Evolutionary conservation across 2,113 vertebrate genomes (phyloP), one percentile per base, ranked within the genome.

Genomic region (Eptesicus fuscus): DNA sequence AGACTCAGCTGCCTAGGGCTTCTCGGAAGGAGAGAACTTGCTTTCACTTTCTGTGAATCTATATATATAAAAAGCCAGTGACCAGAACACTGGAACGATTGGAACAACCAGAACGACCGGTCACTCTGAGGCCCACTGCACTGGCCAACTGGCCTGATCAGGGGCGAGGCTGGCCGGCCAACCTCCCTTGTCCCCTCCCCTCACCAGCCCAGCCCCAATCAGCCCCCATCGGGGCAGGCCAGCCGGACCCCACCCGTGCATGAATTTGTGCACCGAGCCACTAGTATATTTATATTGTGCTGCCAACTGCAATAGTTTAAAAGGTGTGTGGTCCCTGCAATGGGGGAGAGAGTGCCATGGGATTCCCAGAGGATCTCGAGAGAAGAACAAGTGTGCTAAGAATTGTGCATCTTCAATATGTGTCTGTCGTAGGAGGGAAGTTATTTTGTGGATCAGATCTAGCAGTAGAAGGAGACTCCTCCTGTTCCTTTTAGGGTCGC

Each of bases 41-140:
- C n/a, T 86, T 95, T 88, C 22, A 70, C 94, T 94, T 85, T 77
- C 23, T 69, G n/a, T 73, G 40, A 67, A 73, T 59, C 22, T 25
- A 59, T 59, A 59, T 59, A 59, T 59, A 59, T 59, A 59, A 9
- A 25, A 59, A 59, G 56, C 56, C 56, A 59, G 56, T 9, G 0
- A 25, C 3, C 23, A 59, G 56, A 59, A 23, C 4, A 4, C 56
- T 23, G 56, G 56, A 59, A 59, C 0, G 20, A 59, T 59, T 3
- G 22, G 56, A 59, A 59, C 20, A 23, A 59, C 56, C 56, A 59
- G 56, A 59, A 59, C 9, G 2, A 59, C 56, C 1, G 3, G 56
- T 56, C 22, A 22, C 53, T 23, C 9, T 56, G 53, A 56, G 3
- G 53, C 53, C 53, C 22, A 56, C 22, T 59, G 56, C 56, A 10